Evolutionary conservation across 2,113 vertebrate genomes (phyloP).

Genomic region (Ursus arctos): DNA sequence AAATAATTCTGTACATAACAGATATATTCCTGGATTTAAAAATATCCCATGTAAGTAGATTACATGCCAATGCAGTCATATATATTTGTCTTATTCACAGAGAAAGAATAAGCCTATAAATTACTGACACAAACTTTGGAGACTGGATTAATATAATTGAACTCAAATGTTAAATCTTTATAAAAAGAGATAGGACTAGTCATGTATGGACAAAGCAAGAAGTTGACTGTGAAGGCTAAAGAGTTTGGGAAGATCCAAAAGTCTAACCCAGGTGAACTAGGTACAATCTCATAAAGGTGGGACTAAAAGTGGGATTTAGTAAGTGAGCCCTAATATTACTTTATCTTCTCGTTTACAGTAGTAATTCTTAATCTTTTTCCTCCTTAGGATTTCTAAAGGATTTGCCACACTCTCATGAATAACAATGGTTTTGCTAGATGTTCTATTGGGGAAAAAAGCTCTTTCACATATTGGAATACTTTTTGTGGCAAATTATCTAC

Average conservation of each 20-base stretch:
- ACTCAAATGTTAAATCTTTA: background rate
- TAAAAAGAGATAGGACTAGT: background rate
- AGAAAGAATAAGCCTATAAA: background rate
- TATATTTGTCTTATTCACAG: background rate
- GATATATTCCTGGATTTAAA: background rate
- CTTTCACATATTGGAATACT: background rate
- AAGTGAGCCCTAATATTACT: slow-evolving; percentile 20
- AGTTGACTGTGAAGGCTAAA: background rate
- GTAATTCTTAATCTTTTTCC: background rate
- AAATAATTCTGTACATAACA: background rate
- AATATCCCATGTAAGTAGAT: background rate
- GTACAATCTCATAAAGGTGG: background rate
- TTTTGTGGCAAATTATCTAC: background rate
- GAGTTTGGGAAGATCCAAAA: background rate
- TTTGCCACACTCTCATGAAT: background rate
- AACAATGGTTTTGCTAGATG: slow-evolving; percentile 1
- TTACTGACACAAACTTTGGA: background rate
- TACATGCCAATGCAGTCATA: background rate
- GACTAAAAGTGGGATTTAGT: slow-evolving; percentile 2
- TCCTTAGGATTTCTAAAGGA: slow-evolving; percentile 4
- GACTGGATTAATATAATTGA: background rate
- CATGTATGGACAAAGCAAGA: background rate
- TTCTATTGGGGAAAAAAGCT: background rate
- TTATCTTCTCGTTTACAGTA: background rate
- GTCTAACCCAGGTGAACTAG: background rate